Evolutionary conservation across 2,888 invertebrate species (phyloP), one percentile per base, ranked within the genome.

Genomic region (Rhorus exstirpatorius): DNA sequence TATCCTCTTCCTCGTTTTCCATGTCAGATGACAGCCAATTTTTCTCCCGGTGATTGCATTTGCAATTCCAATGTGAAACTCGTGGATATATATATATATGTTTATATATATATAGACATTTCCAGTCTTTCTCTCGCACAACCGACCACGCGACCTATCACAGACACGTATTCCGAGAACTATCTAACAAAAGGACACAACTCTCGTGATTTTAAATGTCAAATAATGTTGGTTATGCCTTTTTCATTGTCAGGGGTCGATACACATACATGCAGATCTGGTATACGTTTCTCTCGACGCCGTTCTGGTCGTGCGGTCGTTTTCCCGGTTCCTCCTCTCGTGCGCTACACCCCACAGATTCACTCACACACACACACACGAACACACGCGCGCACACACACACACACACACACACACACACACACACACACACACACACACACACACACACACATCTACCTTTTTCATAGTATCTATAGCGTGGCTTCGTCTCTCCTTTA

Each of bases 21-120:
- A 87, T 88, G 89, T 89, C 90, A 90, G 90, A 91, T 91, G 92
- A 92, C 92, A 92, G 90, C 90, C 92, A 92, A 92, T 92, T 92
- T 92, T 92, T 92, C 91, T 91, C 86, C 87, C 88, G 87, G 90
- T 90, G 91, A 91, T 91, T 92, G 90, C 91, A 91, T 92, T 92
- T 91, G 91, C 91, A 92, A 92, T 92, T 92, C 91, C 88, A 87
- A 92, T 91, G 89, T 83, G 88, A 76, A 85, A 84, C 74, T 71
- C 80, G 44, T 63, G 41, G 49, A 21, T 72, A 61, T 38, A 71
- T 49, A 14, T 49, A 26, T 67, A 12, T 4, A 10, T 17, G 19
- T 17, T 6, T 46, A 17, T 71, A 60, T 31, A 70, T 46, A 14
- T 49, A 26, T 67, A 12, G n/a, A n/a, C 44, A 14, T 17, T 49